Evolutionary conservation across 2,797 vertebrate genomes (phyloP).

Genomic region (Hybognathus amarus): DNA sequence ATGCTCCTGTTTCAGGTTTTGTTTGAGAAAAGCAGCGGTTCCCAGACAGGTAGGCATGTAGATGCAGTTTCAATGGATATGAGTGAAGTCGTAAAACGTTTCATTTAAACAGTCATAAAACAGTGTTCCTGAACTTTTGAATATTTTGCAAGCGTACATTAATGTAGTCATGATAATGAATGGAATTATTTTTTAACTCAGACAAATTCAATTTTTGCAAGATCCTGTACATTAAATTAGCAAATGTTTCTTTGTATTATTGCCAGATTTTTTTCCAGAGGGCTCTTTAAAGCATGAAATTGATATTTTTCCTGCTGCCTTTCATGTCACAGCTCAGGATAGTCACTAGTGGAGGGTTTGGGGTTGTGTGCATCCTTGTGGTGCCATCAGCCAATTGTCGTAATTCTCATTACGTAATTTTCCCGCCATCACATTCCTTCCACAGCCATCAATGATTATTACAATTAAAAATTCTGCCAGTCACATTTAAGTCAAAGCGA

Average conservation of each 20-base stretch:
- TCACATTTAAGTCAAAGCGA: slow-evolving; percentile 12
- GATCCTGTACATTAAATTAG: background rate
- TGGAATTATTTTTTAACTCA: background rate
- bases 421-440: slow-evolving; percentile 11
- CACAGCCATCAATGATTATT: slow-evolving; percentile 31
- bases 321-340: background rate
- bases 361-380: background rate
- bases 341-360: background rate
- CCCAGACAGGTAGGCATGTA: slow-evolving; percentile 7
- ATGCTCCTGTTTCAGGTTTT: slow-evolving; percentile 30
- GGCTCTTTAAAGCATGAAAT: background rate
- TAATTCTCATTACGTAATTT: background rate
- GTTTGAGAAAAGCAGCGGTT: slow-evolving; percentile 20
- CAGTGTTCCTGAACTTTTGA: background rate
- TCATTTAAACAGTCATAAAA: background rate
- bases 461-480: slow-evolving; percentile 42
- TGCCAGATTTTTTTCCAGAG: background rate
- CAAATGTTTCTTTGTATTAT: background rate
- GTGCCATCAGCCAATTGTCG: background rate
- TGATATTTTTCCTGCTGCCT: background rate
- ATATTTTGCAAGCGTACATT: slow-evolving; percentile 1
- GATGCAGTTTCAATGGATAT: slow-evolving; percentile 22
- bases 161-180: background rate
- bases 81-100: background rate
- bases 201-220: background rate